Evolutionary conservation across 1,140 invertebrate genomes (phyloP).

Genomic region (Euwallacea similis): DNA sequence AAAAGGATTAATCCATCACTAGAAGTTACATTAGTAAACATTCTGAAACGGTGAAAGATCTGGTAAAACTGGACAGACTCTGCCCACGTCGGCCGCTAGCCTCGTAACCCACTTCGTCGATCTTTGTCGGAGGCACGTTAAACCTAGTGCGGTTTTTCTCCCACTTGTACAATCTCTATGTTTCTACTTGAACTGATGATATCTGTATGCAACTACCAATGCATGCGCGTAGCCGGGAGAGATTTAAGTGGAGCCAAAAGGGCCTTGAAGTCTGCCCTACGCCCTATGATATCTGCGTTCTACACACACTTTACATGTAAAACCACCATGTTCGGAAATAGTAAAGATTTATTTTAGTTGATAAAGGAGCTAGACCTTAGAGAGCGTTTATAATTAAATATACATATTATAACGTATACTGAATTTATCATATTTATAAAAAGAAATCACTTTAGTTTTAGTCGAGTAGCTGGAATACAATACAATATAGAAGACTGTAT

Average conservation of each 20-base stretch:
- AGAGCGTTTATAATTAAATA: constrained; percentile 40
- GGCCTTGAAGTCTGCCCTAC: constrained; percentile 29
- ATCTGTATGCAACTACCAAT: not conserved
- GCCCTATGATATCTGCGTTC: constrained; percentile 46
- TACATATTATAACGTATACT: constrained; percentile 40
- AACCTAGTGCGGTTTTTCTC: no score
- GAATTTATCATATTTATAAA: constrained; percentile 39
- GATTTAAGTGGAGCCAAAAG: not conserved
- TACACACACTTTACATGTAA: constrained; percentile 45
- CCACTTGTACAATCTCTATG: no score
- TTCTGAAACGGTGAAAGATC: no score
- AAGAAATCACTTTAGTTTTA: constrained; percentile 46
- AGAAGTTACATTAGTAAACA: no score
- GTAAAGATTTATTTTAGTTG: constrained; percentile 45
- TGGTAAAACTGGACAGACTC: not conserved
- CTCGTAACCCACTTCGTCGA: no score
- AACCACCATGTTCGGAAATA: constrained; percentile 38
- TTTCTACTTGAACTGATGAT: not conserved
- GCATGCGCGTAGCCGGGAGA: no score
- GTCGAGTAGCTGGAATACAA: constrained; percentile 43
- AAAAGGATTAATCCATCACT: no score
- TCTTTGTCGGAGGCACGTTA: no score
- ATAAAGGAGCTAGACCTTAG: constrained; percentile 41
- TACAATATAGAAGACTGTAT: constrained; percentile 52
- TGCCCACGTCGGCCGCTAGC: not conserved